Evolutionary conservation across 2,888 invertebrate genomes (phyloP).

Genomic region (Brachypalpus laphriformis): DNA sequence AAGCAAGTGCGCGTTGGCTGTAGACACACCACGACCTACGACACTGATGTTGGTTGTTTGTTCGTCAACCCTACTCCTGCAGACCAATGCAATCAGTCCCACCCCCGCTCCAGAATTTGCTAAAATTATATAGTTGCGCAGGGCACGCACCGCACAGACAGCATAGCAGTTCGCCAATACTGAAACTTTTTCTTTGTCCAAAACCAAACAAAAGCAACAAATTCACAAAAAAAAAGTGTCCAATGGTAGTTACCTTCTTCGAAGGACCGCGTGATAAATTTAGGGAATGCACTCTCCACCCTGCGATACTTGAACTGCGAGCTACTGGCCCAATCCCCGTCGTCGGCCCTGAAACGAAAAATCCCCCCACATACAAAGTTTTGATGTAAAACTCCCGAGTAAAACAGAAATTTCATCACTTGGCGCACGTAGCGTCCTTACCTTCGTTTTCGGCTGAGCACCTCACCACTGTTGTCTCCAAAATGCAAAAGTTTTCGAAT

Average conservation of each 20-base stretch:
- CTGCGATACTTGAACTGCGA: constrained; percentile 78
- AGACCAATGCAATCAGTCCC: too few relatives aligned
- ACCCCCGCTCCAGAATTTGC: too few relatives aligned
- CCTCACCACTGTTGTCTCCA: constrained; percentile 71
- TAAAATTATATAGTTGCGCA: constrained; percentile 19
- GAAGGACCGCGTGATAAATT: constrained; percentile 76
- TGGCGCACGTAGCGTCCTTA: constrained; percentile 61
- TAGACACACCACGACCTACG: too few relatives aligned
- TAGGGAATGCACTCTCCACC: constrained; percentile 78
- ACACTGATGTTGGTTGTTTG: too few relatives aligned
- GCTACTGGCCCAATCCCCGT: constrained; percentile 75
- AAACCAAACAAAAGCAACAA: background rate
- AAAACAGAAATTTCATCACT: background rate
- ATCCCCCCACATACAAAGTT: background rate
- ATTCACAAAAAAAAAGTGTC: background rate
- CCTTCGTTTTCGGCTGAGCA: constrained; percentile 76
- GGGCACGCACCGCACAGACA: background rate
- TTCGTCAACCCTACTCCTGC: too few relatives aligned
- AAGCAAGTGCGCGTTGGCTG: too few relatives aligned
- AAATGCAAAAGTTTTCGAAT: constrained; percentile 75
- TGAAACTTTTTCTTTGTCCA: background rate
- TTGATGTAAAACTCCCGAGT: constrained; percentile 11
- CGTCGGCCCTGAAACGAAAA: constrained; percentile 70
- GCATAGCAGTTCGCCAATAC: background rate
- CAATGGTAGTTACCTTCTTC: constrained; percentile 77